Evolutionary conservation across 2,888 invertebrate species (phyloP).

Genomic region (Portevinia maculata): DNA sequence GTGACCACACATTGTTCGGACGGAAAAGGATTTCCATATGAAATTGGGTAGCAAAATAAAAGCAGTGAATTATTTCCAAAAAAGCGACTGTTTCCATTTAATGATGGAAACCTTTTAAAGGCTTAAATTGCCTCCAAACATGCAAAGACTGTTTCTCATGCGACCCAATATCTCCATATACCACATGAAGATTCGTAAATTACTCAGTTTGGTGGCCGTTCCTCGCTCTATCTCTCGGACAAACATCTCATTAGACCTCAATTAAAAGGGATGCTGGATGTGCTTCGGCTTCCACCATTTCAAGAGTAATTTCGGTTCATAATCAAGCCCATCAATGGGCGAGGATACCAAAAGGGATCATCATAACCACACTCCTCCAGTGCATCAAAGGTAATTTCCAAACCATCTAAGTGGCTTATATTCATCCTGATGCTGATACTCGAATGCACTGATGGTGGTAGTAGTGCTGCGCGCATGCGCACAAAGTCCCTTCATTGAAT

Average conservation of each 20-base stretch:
- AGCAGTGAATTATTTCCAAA: slow-evolving; percentile 8
- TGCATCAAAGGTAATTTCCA: slow-evolving; percentile 2
- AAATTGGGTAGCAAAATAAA: slow-evolving; percentile 11
- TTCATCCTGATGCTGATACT: no score
- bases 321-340: slow-evolving; percentile 37
- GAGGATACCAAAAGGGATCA: slow-evolving; percentile 27
- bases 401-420: slow-evolving; percentile 42
- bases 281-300: slow-evolving; percentile 26
- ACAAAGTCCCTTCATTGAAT: slow-evolving; percentile 76
- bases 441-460: no score
- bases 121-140: slow-evolving; percentile 59
- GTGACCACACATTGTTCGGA: slow-evolving; percentile 59
- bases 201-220: slow-evolving; percentile 10
- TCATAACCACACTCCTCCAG: not conserved
- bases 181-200: slow-evolving; percentile 51
- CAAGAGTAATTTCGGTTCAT: slow-evolving; percentile 27
- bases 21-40: slow-evolving; percentile 29
- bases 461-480: slow-evolving; percentile 54
- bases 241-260: slow-evolving; percentile 72
- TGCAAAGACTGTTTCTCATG: slow-evolving; percentile 49
- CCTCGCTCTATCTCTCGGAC: slow-evolving; percentile 11
- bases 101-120: slow-evolving; percentile 55
- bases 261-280: slow-evolving; percentile 56
- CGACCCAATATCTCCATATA: slow-evolving; percentile 59
- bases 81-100: slow-evolving; percentile 5